Percentiles rank a stretch among this genome's conserved stretches.
phyloP scores from a whole-genome alignment of 2,888 invertebrate genomes.

The Charanyca ferruginea region DNA sequence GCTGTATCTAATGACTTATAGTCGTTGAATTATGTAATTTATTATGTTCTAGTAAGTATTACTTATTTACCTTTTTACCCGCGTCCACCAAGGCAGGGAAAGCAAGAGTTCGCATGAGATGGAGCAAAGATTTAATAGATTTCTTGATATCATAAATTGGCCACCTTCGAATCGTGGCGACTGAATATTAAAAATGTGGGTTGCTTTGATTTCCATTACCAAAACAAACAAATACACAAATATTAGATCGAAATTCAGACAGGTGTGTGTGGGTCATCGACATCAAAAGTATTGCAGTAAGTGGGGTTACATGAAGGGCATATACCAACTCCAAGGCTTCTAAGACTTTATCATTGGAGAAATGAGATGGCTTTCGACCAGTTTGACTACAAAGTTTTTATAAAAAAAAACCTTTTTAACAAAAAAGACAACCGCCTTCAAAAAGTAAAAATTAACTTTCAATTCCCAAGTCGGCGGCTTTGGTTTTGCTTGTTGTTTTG shows the following conservation, averaged over 20 bases:
- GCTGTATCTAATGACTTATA: neutral
- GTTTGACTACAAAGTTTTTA: slow-evolving; percentile 26
- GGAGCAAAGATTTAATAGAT: too few species aligned
- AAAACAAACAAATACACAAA: slow-evolving; percentile 14
- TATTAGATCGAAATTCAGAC: slow-evolving; percentile 44
- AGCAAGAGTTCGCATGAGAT: too few species aligned
- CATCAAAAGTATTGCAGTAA: slow-evolving; percentile 41
- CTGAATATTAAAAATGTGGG: neutral
- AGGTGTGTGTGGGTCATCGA: slow-evolving; percentile 49
- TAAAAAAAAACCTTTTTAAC: too few species aligned
- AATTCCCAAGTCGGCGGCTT: too few species aligned
- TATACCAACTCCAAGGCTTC: neutral
- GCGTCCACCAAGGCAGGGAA: too few species aligned
- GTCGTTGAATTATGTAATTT: neutral
- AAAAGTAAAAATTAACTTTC: too few species aligned
- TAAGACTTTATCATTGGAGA: slow-evolving; percentile 20
- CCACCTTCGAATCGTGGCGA: neutral
- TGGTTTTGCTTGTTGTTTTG: too few species aligned
- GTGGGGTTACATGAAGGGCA: slow-evolving; percentile 51
- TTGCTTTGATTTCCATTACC: slow-evolving; percentile 3
- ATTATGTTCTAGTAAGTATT: neutral
- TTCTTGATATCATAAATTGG: neutral
- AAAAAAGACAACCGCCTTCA: too few species aligned
- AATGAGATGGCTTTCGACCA: slow-evolving; percentile 22
- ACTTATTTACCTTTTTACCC: too few species aligned